Evolutionary conservation across 2,797 vertebrate species (phyloP), one percentile per base, ranked within the genome.

Genomic region (Denticeps clupeoides): DNA sequence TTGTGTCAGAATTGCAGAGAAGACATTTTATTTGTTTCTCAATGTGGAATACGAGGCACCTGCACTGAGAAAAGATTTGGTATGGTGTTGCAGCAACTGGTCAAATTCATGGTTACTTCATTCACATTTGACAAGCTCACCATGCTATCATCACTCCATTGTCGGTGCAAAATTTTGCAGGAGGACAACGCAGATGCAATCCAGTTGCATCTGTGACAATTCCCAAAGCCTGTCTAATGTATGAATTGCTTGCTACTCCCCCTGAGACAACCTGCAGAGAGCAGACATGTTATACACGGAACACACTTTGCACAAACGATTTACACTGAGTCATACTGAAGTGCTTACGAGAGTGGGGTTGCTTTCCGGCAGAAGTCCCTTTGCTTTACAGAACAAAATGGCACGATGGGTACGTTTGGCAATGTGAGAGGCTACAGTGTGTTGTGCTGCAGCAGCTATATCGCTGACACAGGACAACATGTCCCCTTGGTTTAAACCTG

Each of bases 101-200:
- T 16, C 21, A 18, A 4, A 16, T 7, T 18, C 7, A 23, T 19
- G 2, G 10, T 9, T 0, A 23, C 29, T 16, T 11, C 27, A 7
- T 28, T 18, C 13, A n/a, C 9, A 10, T 6, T 50, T 11, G 16
- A 8, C n/a, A n/a, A n/a, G 58, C 78, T 53, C 70, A 97, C 94
- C 94, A 99, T 6, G 94, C 93, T 41, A 99, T 87, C 93, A 99
- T 99, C 48, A 90, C 71, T 8, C 93, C 94, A 0, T 99, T 99
- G 66, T 99, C 94, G 1, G 91, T 93, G 77, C 94, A 99, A 16
- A 94, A 80, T 33, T 77, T 72, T 7, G 88, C 75, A 1, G 93
- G 89, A 51, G 94, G 93, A 59, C 88, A 96, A 22, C 91, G 45
- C 50, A 96, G 74, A 23, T 49, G 59, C 19, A 93, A 74, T 12